phyloP scores from a whole-genome alignment of 2,113 vertebrate species.

The Lagopus muta region DNA sequence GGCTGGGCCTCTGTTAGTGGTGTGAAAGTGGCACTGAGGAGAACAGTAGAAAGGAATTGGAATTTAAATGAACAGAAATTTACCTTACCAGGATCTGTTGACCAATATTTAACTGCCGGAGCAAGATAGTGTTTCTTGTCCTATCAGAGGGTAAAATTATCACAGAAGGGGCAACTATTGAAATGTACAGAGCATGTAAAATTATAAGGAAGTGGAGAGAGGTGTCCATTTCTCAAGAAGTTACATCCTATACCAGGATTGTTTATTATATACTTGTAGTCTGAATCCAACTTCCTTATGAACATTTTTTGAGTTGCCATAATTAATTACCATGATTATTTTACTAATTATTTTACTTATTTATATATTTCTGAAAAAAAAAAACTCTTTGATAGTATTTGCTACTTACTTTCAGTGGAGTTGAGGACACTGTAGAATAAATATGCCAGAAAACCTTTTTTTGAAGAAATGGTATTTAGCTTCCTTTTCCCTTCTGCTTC shows the following conservation, averaged over 20 bases:
- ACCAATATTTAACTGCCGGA: not conserved
- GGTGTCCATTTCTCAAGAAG: not conserved
- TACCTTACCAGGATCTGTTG: not conserved
- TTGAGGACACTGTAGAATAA: not conserved
- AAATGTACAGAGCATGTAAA: not conserved
- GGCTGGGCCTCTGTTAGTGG: not conserved
- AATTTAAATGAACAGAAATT: not conserved
- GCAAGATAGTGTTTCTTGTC: not conserved
- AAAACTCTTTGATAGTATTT: not conserved
- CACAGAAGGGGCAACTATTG: not conserved
- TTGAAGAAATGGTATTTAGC: not conserved
- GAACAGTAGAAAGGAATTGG: not conserved
- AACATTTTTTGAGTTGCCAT: not conserved
- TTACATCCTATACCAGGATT: not conserved
- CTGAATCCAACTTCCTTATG: not conserved
- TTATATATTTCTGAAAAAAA: not conserved
- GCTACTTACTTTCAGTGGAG: not conserved
- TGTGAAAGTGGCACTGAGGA: not conserved
- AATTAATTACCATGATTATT: not conserved
- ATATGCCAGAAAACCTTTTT: not conserved
- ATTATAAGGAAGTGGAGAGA: not conserved
- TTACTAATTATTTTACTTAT: not conserved
- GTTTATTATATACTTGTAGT: not conserved
- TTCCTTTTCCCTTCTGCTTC: not conserved
- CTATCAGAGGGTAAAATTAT: not conserved